These are phyloP conservation scores for Coleophora deauratella DNA, from an alignment of 2,888 invertebrate genomes.

Conservation along the genomic window DNA sequence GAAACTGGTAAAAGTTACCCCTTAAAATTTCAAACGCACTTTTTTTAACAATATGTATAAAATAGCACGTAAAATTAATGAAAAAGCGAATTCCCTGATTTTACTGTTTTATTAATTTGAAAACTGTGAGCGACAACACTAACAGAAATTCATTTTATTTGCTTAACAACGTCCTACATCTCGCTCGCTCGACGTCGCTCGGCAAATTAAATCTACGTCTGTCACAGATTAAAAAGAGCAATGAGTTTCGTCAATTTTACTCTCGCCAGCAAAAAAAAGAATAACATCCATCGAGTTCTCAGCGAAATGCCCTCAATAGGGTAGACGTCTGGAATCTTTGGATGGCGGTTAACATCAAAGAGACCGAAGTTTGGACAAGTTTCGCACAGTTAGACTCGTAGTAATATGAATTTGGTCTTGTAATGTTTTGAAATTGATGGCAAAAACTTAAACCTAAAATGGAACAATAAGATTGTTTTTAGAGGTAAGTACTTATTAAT, in stretches of 20 bases:
- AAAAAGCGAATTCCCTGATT: too few species aligned
- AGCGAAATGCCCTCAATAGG: conserved; percentile 49
- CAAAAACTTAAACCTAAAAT: not conserved
- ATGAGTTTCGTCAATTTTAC: conserved; percentile 46
- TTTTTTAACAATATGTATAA: too few species aligned
- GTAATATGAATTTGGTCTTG: conserved; percentile 33
- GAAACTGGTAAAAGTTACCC: too few species aligned
- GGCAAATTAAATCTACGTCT: conserved; percentile 17
- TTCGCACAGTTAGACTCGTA: conserved; percentile 38
- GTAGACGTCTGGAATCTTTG: conserved; percentile 16
- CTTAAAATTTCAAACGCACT: too few species aligned
- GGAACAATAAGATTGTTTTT: too few species aligned
- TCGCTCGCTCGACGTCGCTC: not conserved
- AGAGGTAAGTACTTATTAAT: too few species aligned
- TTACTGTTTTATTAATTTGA: too few species aligned
- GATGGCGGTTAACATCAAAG: conserved; percentile 21
- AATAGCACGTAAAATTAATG: too few species aligned
- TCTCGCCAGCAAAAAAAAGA: conserved; percentile 31
- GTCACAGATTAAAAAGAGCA: conserved; percentile 35
- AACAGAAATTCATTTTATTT: too few species aligned
- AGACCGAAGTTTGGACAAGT: conserved; percentile 22
- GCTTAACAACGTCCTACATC: too few species aligned
- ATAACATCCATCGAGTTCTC: conserved; percentile 33
- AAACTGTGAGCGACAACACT: too few species aligned
- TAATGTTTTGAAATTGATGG: not conserved